A percentile compares a stretch with the other conserved stretches of the same genome.
Evolutionary conservation across 2,113 vertebrate species (phyloP).

Genomic region (Pao palembangensis): DNA sequence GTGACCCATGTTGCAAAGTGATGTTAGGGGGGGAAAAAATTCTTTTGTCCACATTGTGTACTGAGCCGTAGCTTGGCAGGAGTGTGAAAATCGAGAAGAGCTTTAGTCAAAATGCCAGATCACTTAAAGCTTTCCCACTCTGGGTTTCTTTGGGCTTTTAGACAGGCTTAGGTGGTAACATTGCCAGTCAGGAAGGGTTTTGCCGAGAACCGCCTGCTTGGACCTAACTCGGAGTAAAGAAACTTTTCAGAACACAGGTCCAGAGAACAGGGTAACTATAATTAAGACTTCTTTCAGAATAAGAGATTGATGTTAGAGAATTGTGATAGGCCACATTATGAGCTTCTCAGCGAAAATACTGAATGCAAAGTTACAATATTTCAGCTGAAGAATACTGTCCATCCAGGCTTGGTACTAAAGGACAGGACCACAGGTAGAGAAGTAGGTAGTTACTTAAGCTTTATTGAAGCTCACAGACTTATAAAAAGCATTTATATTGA

Average conservation of each 20-base stretch:
- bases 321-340: neutral
- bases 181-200: slow-evolving; percentile 48
- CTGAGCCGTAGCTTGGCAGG: slow-evolving; percentile 62
- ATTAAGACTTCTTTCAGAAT: neutral
- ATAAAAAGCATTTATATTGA: too few relatives aligned
- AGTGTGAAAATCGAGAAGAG: slow-evolving; percentile 69
- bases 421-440: slow-evolving; percentile 14
- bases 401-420: slow-evolving; percentile 25
- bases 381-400: neutral
- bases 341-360: too few relatives aligned
- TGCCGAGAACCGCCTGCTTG: slow-evolving; percentile 10
- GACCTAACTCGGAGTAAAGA: slow-evolving; percentile 24
- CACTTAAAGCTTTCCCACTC: slow-evolving; percentile 71
- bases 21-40: slow-evolving; percentile 40
- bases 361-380: neutral
- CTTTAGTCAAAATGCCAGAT: slow-evolving; percentile 72
- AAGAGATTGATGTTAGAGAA: neutral
- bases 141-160: slow-evolving; percentile 62
- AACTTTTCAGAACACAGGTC: slow-evolving; percentile 29
- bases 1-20: slow-evolving; percentile 19
- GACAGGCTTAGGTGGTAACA: slow-evolving; percentile 59
- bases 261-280: slow-evolving; percentile 7
- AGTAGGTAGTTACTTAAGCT: neutral
- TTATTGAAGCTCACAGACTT: too few relatives aligned
- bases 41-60: slow-evolving; percentile 44